These are phyloP conservation scores for Oscheius sp. DNA, from an alignment of 2,888 invertebrate species.

Conservation along the genomic window DNA sequence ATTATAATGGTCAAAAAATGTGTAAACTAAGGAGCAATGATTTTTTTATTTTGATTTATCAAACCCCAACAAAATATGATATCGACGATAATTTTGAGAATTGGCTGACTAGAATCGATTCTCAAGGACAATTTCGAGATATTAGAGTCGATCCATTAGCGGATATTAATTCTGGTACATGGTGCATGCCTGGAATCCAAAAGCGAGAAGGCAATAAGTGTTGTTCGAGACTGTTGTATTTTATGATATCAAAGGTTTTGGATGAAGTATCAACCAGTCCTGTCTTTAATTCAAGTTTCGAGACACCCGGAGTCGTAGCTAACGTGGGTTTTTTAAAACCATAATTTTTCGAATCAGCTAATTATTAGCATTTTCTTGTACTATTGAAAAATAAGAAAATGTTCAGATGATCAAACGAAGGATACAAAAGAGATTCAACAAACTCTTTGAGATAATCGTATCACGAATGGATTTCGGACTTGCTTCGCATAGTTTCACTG, in stretches of 20 bases:
- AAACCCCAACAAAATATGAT: not conserved
- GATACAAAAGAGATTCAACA: not conserved
- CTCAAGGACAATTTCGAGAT: not conserved
- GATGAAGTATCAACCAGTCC: not conserved
- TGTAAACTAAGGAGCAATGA: not conserved
- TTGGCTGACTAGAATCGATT: not conserved
- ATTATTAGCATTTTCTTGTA: not conserved
- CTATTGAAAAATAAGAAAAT: no score
- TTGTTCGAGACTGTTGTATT: not conserved
- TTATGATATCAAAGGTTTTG: not conserved
- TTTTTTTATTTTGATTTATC: not conserved
- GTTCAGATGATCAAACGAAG: not conserved
- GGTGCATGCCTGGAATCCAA: not conserved
- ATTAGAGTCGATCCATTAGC: not conserved
- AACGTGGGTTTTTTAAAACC: not conserved
- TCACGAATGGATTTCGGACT: not conserved
- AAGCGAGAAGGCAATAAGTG: not conserved
- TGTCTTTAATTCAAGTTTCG: not conserved
- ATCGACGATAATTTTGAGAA: not conserved
- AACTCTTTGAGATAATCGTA: not conserved
- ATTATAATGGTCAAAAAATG: not conserved
- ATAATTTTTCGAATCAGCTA: not conserved
- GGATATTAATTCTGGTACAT: not conserved
- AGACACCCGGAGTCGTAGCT: not conserved
- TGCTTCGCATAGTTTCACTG: not conserved